Base-by-base conservation (phyloP, 1,140 invertebrate species). In the Drosophila sechellia region DNA sequence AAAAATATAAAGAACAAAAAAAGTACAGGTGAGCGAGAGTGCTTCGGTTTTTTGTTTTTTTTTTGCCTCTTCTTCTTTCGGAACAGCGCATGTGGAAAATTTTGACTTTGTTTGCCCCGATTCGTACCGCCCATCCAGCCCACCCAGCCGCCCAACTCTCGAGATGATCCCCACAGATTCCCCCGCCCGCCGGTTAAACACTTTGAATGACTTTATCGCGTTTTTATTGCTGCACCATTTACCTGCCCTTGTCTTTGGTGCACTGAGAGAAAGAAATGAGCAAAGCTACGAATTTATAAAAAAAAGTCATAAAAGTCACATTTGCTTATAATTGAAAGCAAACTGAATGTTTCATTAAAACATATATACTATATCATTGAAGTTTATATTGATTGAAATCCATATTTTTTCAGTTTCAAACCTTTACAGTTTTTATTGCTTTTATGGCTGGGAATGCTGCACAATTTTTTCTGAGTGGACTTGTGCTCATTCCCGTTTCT, bases 161-260 rank as follows among this genome's bases (percentile, higher is more conserved):
- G 46, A 52, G 63, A 65, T 68, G 37, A 25, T 25, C 31, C 13
- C 2, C 20, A 4, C 25, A 31, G 0, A 11, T 6, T 15, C 2
- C 11, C 31, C 11, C 31, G 35, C n/a, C 34, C 35, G 25, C 25
- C 40, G 48, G 58, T 80, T 85, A 84, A 85, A 73, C 77, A 84
- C 77, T 85, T 79, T 72, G 80, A 84, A 84, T 80, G 81, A 85
- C 81, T 84, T 84, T 84, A 84, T 84, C 81, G 81, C 77, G 66
- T 72, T 84, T 84, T 84, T 84, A 84, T 84, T 77, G 81, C 73
- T 80, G 73, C 81, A 80, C 59, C 77, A 85, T 84, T 84, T 77
- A 85, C 77, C 81, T 84, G 66, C 42, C 20, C 42, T 22, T 22
- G 17, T 17, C 63, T 70, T 55, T 22, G 8, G 1, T 37, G 34